phyloP scores from a whole-genome alignment of 2,113 vertebrate species.

The Dendropsophus ebraccatus region DNA sequence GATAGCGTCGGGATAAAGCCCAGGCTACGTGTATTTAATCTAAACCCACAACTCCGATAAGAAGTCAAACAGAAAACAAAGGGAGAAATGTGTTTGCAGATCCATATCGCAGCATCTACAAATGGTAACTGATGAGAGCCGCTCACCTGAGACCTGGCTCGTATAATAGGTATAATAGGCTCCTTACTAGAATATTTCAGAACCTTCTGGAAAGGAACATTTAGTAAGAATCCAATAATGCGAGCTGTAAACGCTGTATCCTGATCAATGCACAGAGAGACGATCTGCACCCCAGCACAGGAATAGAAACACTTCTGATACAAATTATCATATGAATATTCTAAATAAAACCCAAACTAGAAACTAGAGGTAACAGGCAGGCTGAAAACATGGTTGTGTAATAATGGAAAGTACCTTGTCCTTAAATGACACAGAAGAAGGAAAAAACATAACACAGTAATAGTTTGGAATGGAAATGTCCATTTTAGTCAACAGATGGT shows the following conservation, averaged over 20 bases:
- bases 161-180: background rate
- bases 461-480: slow-evolving; percentile 51
- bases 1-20: too few relatives aligned
- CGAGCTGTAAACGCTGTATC: background rate
- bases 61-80: too few relatives aligned
- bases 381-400: slow-evolving; percentile 55
- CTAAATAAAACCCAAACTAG: slow-evolving; percentile 43
- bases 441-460: slow-evolving; percentile 44
- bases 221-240: background rate
- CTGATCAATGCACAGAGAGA: background rate
- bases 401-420: slow-evolving; percentile 60
- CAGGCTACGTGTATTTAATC: background rate
- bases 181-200: too few relatives aligned
- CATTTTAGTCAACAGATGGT: slow-evolving; percentile 53
- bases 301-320: slow-evolving; percentile 5
- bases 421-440: slow-evolving; percentile 54
- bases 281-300: too few relatives aligned
- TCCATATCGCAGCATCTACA: background rate
- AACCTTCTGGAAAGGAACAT: background rate
- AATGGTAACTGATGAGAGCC: background rate
- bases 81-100: too few relatives aligned
- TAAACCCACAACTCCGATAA: background rate
- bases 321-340: slow-evolving; percentile 47
- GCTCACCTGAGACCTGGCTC: background rate
- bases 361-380: slow-evolving; percentile 43